Percentiles rank a stretch among this genome's conserved stretches.
These are phyloP conservation scores for Sipha flava DNA, from an alignment of 1,140 invertebrate genomes.

Conservation along the genomic window DNA sequence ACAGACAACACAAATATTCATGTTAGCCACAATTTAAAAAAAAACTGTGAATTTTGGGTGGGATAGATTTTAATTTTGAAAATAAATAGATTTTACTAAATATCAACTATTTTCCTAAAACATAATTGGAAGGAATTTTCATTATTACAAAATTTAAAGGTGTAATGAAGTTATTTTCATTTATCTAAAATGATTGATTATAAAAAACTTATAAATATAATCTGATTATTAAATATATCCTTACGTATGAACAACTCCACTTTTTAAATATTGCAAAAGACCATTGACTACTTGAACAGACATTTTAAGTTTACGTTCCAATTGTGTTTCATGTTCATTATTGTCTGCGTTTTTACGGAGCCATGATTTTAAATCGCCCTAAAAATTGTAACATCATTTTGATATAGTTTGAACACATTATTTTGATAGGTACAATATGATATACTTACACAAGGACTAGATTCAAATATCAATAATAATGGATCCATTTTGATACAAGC, in stretches of 20 bases:
- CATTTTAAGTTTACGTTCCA: slow-evolving; percentile 27
- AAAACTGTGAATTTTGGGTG: too few relatives aligned
- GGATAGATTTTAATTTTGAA: too few relatives aligned
- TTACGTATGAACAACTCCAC: slow-evolving; percentile 23
- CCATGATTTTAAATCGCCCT: slow-evolving; percentile 23
- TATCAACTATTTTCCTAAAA: too few relatives aligned
- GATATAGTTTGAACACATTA: neutral
- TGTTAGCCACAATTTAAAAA: too few relatives aligned
- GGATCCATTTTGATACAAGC: slow-evolving; percentile 57
- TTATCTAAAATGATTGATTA: too few relatives aligned
- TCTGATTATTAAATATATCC: neutral
- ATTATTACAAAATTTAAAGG: too few relatives aligned
- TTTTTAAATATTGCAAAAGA: slow-evolving; percentile 26
- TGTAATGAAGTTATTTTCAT: too few relatives aligned
- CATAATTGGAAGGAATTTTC: too few relatives aligned
- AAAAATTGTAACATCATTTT: neutral
- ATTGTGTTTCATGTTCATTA: slow-evolving; percentile 23
- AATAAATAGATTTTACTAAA: too few relatives aligned
- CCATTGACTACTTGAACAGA: slow-evolving; percentile 26
- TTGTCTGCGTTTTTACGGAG: neutral
- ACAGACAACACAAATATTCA: too few relatives aligned
- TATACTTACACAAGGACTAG: slow-evolving; percentile 51
- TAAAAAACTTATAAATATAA: too few relatives aligned
- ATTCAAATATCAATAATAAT: slow-evolving; percentile 57
- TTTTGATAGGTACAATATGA: slow-evolving; percentile 26